phyloP scores from a whole-genome alignment of 2,113 vertebrate species.

The Esox niger region DNA sequence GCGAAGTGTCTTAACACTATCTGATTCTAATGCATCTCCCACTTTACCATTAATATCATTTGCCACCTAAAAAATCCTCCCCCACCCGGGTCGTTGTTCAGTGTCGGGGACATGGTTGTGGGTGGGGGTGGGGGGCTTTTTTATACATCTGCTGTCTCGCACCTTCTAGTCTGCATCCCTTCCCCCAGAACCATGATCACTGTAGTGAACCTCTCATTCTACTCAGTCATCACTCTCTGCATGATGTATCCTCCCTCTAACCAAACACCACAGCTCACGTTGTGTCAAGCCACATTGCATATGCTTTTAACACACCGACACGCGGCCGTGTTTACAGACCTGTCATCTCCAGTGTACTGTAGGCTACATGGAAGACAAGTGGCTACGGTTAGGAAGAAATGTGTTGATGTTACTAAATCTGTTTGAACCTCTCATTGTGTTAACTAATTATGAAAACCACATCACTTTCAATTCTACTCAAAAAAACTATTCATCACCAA shows the following conservation, averaged over 20 bases:
- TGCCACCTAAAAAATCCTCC: constrained; percentile 48
- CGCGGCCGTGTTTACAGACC: neutral
- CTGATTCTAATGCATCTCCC: constrained; percentile 36
- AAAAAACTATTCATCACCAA: neutral
- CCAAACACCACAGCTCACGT: neutral
- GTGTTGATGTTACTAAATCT: neutral
- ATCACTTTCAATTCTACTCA: neutral
- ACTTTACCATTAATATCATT: constrained; percentile 52
- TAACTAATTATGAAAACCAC: too few relatives aligned
- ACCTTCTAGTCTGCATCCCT: constrained; percentile 71
- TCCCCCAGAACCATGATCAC: constrained; percentile 9
- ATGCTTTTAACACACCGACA: constrained; percentile 1
- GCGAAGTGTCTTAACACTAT: constrained; percentile 15
- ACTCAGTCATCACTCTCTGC: neutral
- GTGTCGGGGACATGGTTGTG: constrained; percentile 56
- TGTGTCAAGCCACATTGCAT: neutral
- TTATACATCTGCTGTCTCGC: constrained; percentile 80
- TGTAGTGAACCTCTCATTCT: neutral
- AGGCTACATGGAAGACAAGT: neutral
- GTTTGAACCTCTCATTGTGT: neutral
- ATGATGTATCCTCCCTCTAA: constrained; percentile 9
- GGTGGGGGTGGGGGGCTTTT: constrained; percentile 58
- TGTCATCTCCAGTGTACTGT: neutral
- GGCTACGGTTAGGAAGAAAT: neutral
- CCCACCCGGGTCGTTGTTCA: constrained; percentile 48